A percentile compares a stretch with the other conserved stretches of the same genome.
Evolutionary conservation across 1,140 invertebrate species (phyloP).

Genomic region (Aplysia californica): DNA sequence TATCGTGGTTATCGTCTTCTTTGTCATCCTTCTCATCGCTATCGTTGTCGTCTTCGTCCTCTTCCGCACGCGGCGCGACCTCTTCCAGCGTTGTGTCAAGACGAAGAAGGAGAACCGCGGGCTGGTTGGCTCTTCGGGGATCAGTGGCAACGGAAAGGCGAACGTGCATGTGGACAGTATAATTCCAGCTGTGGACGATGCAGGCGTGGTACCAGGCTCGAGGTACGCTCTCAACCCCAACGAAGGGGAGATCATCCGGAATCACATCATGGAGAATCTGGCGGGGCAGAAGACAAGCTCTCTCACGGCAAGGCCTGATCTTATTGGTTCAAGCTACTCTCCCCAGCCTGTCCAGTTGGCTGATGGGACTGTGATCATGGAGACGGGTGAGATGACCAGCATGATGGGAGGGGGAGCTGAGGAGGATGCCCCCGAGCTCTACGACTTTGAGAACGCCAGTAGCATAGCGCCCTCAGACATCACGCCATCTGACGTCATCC

Average conservation of each 20-base stretch:
- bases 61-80: conserved; percentile 79
- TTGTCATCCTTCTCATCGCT: conserved; percentile 54
- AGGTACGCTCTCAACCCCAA: conserved; percentile 63
- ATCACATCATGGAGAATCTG: conserved; percentile 73
- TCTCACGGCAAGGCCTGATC: conserved; percentile 78
- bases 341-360: conserved; percentile 58
- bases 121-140: conserved; percentile 35
- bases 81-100: conserved; percentile 33
- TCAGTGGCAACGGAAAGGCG: conserved; percentile 34
- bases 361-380: conserved; percentile 66
- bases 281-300: conserved; percentile 36
- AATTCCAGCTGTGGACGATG: conserved; percentile 4
- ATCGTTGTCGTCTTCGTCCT: conserved; percentile 94
- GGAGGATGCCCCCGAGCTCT: conserved; percentile 90
- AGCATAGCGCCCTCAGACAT: conserved; percentile 97
- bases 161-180: conserved; percentile 26
- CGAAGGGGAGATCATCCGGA: conserved; percentile 58
- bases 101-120: conserved; percentile 22
- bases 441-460: conserved; percentile 96
- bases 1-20: conserved; percentile 60
- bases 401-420: conserved; percentile 70
- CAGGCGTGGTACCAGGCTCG: conserved; percentile 46
- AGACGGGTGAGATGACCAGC: conserved; percentile 2
- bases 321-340: conserved; percentile 89
- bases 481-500: conserved; percentile 83